phyloP scores from a whole-genome alignment of 2,797 vertebrate genomes.

The Poeciliopsis gracilis region DNA sequence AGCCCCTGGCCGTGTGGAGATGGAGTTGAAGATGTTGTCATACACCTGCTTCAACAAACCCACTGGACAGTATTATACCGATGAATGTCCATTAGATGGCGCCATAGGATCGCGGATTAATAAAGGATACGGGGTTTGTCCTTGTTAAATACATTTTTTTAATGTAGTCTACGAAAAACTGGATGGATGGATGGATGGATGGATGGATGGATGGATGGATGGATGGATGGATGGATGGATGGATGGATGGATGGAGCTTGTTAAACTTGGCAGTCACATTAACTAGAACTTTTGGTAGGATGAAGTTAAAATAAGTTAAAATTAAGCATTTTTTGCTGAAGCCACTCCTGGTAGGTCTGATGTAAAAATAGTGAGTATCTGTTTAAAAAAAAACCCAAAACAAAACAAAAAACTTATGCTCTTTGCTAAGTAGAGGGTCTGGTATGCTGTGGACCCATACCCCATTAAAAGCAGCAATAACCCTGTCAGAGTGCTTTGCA shows the following conservation, averaged over 20 bases:
- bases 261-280: background rate
- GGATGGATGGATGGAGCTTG: background rate
- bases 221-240: too few relatives aligned
- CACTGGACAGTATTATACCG: too few relatives aligned
- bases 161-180: background rate
- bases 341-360: background rate
- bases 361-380: background rate
- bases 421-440: background rate
- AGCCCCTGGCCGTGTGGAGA: too few relatives aligned
- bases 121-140: background rate
- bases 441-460: background rate
- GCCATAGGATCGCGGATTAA: constrained; percentile 41
- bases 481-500: background rate
- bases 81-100: background rate
- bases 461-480: background rate
- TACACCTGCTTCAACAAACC: background rate
- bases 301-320: background rate
- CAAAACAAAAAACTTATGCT: background rate
- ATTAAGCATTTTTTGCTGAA: background rate
- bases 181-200: background rate
- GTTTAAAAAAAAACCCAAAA: too few relatives aligned
- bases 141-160: background rate
- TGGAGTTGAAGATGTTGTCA: too few relatives aligned
- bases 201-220: background rate
- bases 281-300: background rate